Evolutionary conservation across 2,113 vertebrate genomes (phyloP), one percentile per base, ranked within the genome.

Genomic region (Hemicordylus capensis): DNA sequence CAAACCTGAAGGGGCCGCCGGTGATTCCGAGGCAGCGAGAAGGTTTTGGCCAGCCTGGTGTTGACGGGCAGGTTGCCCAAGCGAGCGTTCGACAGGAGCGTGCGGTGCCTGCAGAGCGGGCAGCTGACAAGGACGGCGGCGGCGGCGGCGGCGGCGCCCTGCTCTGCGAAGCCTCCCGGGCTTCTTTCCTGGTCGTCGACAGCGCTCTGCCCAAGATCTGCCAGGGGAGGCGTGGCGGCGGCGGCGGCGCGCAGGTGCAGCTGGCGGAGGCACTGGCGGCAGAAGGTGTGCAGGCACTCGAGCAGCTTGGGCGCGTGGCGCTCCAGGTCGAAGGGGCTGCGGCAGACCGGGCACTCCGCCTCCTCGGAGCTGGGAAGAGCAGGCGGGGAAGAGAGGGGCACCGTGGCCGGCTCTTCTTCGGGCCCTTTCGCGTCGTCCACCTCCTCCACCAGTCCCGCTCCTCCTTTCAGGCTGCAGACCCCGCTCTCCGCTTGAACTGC

Each of bases 261-360:
- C 90, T 97, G 98, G 95, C 96, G 96, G 91, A 99, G 95, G 87
- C 98, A 98, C 96, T 98, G 97, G 96, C 97, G 97, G 94, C 98
- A 99, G 80, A 99, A 99, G 87, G 98, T 99, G 97, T 98, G 98
- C 95, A 99, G 93, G 92, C 98, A 99, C 90, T 98, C 98, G 67
- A 99, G 93, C 88, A 98, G 97, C 94, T 98, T 98, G 17, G 98
- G 98, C 59, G 98, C 98, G 75, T 98, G 96, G 76, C 98, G 97
- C 92, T 97, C 98, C 90, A 96, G 95, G 95, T 98, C 98, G 94
- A 98, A 99, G 86, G 98, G 98, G 94, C 98, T 98, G 94, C 98
- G 98, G 92, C 98, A 99, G 92, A 99, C 98, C 90, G 98, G 98
- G 94, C 98, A 98, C 85, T 98, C 98, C 90, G 97, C 98, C 93